Conservation (phyloP, 2,888 invertebrate genomes). For the Lomographa bimaculata region DNA sequence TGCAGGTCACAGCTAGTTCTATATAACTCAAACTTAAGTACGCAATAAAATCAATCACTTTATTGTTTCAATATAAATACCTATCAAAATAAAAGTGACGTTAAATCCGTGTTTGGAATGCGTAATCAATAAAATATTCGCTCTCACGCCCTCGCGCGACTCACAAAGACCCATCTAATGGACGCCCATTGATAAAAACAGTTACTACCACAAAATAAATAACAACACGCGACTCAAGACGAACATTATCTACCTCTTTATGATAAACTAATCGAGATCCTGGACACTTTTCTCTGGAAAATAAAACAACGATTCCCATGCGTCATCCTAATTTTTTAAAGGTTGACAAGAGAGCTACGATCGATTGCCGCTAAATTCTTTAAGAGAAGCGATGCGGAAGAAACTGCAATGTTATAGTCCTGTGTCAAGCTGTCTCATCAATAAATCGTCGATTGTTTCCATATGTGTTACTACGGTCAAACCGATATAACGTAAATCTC, state of each 20-base stretch:
- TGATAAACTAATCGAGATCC: conserved; percentile 41
- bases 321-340: too few species aligned
- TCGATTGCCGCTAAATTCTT: conserved; percentile 52
- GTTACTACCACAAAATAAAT: conserved; percentile 63
- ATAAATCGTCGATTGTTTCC: conserved; percentile 59
- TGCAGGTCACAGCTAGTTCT: too few species aligned
- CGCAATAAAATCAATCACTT: conserved; percentile 26
- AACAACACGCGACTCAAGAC: conserved; percentile 44
- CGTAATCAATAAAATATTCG: conserved; percentile 48
- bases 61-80: conserved; percentile 31
- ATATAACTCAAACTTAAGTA: conserved; percentile 22
- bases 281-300: conserved; percentile 23
- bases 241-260: conserved; percentile 49
- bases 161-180: conserved; percentile 52
- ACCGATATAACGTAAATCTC: conserved; percentile 56
- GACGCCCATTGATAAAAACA: conserved; percentile 59
- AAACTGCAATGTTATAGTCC: conserved; percentile 57
- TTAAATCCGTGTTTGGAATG: conserved; percentile 38
- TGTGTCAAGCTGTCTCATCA: conserved; percentile 63
- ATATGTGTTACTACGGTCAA: conserved; percentile 61
- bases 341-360: conserved; percentile 6
- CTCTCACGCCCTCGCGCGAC: conserved; percentile 50
- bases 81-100: conserved; percentile 34
- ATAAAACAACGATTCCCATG: conserved; percentile 15
- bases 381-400: conserved; percentile 54